These are phyloP conservation scores for Morpho achilles DNA, from an alignment of 2,888 invertebrate species.

Conservation along the genomic window DNA sequence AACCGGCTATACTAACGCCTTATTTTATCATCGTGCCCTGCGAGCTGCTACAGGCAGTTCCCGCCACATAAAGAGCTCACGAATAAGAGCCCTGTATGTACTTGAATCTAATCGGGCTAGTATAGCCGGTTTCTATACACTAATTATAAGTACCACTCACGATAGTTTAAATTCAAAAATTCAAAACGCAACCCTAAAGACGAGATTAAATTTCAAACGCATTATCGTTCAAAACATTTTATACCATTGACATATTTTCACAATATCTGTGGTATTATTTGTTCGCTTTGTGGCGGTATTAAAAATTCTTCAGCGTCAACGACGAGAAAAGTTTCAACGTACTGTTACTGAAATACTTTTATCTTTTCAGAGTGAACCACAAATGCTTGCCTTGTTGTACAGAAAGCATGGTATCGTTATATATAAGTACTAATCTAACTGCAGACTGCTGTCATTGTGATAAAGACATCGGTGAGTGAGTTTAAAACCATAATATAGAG, in stretches of 20 bases:
- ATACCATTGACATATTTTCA: constrained; percentile 26
- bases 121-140: no score
- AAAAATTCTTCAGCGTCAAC: constrained; percentile 23
- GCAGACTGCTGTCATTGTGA: constrained; percentile 84
- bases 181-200: not conserved
- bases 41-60: no score
- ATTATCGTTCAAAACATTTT: constrained; percentile 22
- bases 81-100: no score
- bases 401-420: constrained; percentile 63
- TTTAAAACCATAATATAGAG: not conserved
- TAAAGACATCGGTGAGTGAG: constrained; percentile 81
- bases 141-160: no score
- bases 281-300: constrained; percentile 22
- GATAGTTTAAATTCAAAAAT: no score
- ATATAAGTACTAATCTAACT: constrained; percentile 51
- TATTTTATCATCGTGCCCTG: no score
- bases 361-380: constrained; percentile 80
- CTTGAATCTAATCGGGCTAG: no score
- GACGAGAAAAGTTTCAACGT: constrained; percentile 17
- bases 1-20: no score
- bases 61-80: no score
- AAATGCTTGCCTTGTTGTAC: constrained; percentile 88
- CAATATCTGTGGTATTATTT: constrained; percentile 20
- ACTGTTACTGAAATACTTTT: constrained; percentile 11
- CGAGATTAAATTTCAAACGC: constrained; percentile 19